These are phyloP conservation scores for Antheraea pernyi DNA, from an alignment of 1,140 invertebrate genomes.

Conservation along the genomic window DNA sequence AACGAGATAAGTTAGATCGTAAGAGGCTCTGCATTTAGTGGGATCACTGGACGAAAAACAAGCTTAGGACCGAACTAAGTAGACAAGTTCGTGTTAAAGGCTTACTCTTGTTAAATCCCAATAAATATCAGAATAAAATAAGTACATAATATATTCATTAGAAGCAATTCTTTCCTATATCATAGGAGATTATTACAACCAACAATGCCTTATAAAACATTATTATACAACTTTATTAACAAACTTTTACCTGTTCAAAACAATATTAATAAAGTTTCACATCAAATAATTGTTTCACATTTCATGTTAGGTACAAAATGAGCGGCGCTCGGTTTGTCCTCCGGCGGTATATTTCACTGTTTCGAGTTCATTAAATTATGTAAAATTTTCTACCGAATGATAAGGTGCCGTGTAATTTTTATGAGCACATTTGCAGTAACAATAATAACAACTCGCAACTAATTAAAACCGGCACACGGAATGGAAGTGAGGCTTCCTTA, in stretches of 20 bases:
- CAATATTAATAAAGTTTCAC: constrained; percentile 1
- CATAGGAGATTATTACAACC: not conserved
- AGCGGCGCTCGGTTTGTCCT: not conserved
- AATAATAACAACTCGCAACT: constrained; percentile 75
- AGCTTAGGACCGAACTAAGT: too few species aligned
- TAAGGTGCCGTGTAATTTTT: constrained; percentile 70
- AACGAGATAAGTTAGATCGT: too few species aligned
- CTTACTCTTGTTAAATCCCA: too few species aligned
- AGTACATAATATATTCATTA: not conserved
- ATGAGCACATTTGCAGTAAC: constrained; percentile 66
- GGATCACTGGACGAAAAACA: too few species aligned
- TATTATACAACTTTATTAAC: not conserved
- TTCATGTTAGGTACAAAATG: not conserved
- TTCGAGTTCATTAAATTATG: constrained; percentile 6
- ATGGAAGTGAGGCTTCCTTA: constrained; percentile 49
- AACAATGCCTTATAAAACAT: not conserved
- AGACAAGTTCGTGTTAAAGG: too few species aligned
- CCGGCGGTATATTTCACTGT: not conserved
- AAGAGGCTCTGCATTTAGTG: too few species aligned
- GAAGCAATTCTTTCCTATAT: not conserved
- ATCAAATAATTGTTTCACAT: not conserved
- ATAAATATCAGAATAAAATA: not conserved
- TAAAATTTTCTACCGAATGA: constrained; percentile 45
- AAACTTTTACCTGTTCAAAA: not conserved
- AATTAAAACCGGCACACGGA: constrained; percentile 68